Percentiles rank a stretch among this genome's conserved stretches.
Conservation (phyloP, 2,888 invertebrate genomes). For the Endotricha flammealis region DNA sequence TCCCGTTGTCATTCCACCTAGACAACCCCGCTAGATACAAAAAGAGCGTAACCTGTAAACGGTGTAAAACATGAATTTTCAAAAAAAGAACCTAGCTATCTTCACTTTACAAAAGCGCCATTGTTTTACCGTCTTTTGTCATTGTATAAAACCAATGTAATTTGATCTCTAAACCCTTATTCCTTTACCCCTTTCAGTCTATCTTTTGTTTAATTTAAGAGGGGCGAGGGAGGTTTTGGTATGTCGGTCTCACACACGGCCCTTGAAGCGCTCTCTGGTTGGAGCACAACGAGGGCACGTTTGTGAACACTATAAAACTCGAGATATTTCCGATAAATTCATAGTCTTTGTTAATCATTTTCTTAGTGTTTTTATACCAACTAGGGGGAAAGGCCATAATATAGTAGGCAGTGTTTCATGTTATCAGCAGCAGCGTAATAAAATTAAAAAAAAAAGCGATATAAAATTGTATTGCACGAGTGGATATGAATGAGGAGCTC, state of each 20-base stretch:
- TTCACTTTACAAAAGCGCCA: slow-evolving; percentile 33
- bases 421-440: too few relatives aligned
- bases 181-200: slow-evolving; percentile 24
- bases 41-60: slow-evolving; percentile 12
- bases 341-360: slow-evolving; percentile 40
- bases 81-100: slow-evolving; percentile 34
- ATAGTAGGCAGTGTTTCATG: too few relatives aligned
- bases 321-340: slow-evolving; percentile 64
- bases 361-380: too few relatives aligned
- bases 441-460: too few relatives aligned
- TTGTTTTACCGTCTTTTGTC: slow-evolving; percentile 60
- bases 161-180: slow-evolving; percentile 30
- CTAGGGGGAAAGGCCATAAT: too few relatives aligned
- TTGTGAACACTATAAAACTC: slow-evolving; percentile 38
- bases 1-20: too few relatives aligned
- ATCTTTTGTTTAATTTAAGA: slow-evolving; percentile 21
- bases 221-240: slow-evolving; percentile 24
- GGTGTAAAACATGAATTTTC: slow-evolving; percentile 27
- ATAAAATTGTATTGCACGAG: too few relatives aligned
- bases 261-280: slow-evolving; percentile 40
- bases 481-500: too few relatives aligned
- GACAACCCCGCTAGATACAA: too few relatives aligned
- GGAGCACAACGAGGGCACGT: slow-evolving; percentile 36
- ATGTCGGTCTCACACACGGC: slow-evolving; percentile 30
- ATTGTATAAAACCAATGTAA: slow-evolving; percentile 31